phyloP scores from a whole-genome alignment of 2,113 vertebrate species.

The Etheostoma spectabile region DNA sequence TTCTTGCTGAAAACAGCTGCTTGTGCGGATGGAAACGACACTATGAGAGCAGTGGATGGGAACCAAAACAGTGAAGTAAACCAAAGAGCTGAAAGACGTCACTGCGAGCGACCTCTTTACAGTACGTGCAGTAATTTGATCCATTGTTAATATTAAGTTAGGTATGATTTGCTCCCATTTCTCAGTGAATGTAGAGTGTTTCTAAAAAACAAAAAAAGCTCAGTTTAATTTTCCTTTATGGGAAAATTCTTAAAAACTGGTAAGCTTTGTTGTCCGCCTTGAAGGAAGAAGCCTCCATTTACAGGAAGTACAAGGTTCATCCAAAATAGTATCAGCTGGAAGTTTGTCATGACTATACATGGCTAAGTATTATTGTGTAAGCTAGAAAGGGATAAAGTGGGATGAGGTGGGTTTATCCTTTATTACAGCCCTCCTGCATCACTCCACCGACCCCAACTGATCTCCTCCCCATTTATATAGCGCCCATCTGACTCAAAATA shows the following conservation, averaged over 20 bases:
- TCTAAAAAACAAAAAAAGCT: not conserved
- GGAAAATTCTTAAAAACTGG: not conserved
- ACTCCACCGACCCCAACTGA: not conserved
- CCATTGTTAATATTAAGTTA: not conserved
- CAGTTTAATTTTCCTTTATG: not conserved
- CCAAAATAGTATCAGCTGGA: constrained; percentile 2
- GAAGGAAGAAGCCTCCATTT: not conserved
- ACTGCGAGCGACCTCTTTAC: not conserved
- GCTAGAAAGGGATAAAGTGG: constrained; percentile 35
- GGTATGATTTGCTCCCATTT: not conserved
- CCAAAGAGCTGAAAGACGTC: not conserved
- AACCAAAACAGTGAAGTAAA: no score
- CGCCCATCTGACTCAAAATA: constrained; percentile 1
- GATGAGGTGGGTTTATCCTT: constrained; percentile 33
- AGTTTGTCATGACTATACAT: constrained; percentile 51
- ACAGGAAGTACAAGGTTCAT: no score
- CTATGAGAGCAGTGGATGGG: not conserved
- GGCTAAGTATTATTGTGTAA: constrained; percentile 21
- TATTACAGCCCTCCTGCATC: constrained; percentile 20
- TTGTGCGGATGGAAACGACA: not conserved
- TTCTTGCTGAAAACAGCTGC: not conserved
- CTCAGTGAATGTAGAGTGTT: not conserved
- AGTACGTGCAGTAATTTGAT: not conserved
- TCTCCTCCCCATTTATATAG: not conserved
- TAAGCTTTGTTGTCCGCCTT: not conserved